These are phyloP conservation scores for Syrphus vitripennis DNA, from an alignment of 2,888 invertebrate species.

Conservation along the genomic window DNA sequence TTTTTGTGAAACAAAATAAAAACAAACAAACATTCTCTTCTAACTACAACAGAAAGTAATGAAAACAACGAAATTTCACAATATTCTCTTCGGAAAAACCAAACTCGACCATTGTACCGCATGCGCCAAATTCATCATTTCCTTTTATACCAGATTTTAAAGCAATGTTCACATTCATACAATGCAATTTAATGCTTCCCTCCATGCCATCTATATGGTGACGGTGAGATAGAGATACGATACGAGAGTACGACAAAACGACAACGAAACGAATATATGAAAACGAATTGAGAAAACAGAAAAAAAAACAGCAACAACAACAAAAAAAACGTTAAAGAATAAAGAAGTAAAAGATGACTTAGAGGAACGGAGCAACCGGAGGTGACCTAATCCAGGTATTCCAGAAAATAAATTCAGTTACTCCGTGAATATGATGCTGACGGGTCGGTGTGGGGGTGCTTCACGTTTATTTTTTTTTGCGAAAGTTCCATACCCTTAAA, in stretches of 20 bases:
- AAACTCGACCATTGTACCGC: not conserved
- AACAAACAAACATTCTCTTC: not conserved
- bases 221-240: not conserved
- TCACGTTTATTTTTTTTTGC: conserved; percentile 59
- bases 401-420: conserved; percentile 78
- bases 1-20: not conserved
- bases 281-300: conserved; percentile 25
- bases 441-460: conserved; percentile 72
- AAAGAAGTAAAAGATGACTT: conserved; percentile 33
- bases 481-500: conserved; percentile 58
- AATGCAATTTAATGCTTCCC: not conserved
- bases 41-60: not conserved
- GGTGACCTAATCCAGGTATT: conserved; percentile 79
- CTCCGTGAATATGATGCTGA: conserved; percentile 77
- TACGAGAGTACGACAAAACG: not conserved
- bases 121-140: not conserved
- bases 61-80: not conserved
- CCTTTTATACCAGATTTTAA: not conserved
- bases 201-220: no score
- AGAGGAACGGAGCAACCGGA: conserved; percentile 72
- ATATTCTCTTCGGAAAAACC: not conserved
- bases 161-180: not conserved
- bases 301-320: no score
- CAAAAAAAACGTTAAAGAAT: not conserved
- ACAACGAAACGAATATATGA: not conserved